Conservation (phyloP, 2,113 vertebrate species). For the Otolemur garnettii region DNA sequence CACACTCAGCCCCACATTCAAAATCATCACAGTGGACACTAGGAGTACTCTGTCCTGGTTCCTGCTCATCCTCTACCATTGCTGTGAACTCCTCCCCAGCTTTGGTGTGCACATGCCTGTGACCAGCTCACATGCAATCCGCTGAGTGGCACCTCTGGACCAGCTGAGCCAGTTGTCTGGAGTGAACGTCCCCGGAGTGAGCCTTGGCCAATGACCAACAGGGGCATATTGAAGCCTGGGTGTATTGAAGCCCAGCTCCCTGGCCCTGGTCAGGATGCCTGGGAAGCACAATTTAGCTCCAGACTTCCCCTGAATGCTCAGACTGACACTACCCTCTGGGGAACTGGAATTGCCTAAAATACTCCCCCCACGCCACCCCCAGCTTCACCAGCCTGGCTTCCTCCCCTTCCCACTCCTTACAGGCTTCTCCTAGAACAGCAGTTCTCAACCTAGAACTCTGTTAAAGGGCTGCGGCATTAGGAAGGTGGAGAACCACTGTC, state of each 20-base stretch:
- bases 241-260: not conserved
- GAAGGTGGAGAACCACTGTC: too few species aligned
- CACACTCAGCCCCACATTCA: not conserved
- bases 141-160: not conserved
- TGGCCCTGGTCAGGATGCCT: not conserved
- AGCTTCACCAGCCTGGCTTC: not conserved
- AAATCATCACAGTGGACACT: not conserved
- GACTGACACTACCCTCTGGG: not conserved
- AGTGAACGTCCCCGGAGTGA: not conserved
- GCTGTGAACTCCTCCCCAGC: not conserved
- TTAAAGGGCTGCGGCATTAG: too few species aligned
- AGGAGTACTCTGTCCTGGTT: not conserved
- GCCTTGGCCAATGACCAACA: not conserved
- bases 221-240: not conserved
- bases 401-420: not conserved
- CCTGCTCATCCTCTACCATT: not conserved
- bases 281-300: not conserved
- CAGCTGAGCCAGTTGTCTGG: not conserved
- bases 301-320: not conserved
- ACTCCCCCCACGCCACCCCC: too few species aligned
- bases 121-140: not conserved
- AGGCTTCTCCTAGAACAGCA: not conserved
- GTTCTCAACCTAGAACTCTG: too few species aligned
- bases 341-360: not conserved
- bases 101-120: not conserved